Evolutionary conservation across 2,797 vertebrate genomes (phyloP).

Genomic region (Dendrocincla tyrannina): DNA sequence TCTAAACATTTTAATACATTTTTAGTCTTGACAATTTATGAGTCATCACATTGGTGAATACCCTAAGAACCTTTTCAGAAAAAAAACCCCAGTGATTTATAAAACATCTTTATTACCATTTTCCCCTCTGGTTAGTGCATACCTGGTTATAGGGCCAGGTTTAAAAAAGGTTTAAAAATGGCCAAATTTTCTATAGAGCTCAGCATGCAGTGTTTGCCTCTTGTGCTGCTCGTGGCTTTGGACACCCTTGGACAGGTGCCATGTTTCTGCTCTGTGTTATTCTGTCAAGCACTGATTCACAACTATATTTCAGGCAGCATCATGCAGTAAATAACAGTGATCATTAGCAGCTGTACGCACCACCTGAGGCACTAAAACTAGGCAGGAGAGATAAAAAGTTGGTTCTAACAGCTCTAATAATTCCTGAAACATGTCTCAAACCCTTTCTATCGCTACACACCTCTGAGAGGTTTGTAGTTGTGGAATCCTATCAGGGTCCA

Average conservation of each 20-base stretch:
- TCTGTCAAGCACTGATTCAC: constrained; percentile 15
- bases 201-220: not conserved
- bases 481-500: not conserved
- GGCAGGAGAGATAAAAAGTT: not conserved
- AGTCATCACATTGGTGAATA: not conserved
- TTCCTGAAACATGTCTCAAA: not conserved
- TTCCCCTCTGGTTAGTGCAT: not conserved
- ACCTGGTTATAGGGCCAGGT: not conserved
- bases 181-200: not conserved
- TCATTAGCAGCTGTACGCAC: not conserved
- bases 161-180: not conserved
- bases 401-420: not conserved
- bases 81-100: not conserved
- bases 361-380: not conserved
- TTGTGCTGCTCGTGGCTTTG: not conserved
- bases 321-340: constrained; percentile 1
- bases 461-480: not conserved
- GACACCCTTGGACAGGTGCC: not conserved
- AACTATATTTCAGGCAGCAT: not conserved
- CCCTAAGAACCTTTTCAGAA: not conserved
- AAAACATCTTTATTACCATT: not conserved
- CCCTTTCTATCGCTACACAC: not conserved
- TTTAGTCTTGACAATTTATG: not conserved
- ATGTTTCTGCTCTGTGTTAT: not conserved
- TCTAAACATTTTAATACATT: constrained; percentile 1